Base-by-base conservation (phyloP, 2,888 invertebrate genomes). In the Eupithecia subumbrata region DNA sequence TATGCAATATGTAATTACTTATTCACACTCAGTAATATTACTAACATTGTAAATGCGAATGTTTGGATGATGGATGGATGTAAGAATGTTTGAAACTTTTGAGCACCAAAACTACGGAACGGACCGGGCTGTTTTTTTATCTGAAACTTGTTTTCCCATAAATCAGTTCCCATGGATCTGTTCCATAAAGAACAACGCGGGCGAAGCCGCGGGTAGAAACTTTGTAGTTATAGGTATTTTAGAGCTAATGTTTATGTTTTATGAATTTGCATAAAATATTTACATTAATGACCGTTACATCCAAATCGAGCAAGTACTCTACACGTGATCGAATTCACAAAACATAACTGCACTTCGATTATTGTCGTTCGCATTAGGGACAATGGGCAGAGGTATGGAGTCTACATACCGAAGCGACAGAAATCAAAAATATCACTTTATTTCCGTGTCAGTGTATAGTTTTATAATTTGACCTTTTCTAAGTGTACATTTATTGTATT, bases 271-370 rank as follows among this genome's bases (percentile, higher is more conserved):
- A 60, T 60, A 37, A 11, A 22, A 30, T 56, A 73, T 56, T 68
- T 25, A 48, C 63, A 37, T 74, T 67, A 22, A 12, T 25, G 18
- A 69, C 74, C 67, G 74, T 74, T 74, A 74, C 52, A 25, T 71
- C 71, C 67, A 71, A 60, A 74, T 56, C 25, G 48, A 69, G 73
- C 69, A 12, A 7, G 22, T 34, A 43, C 67, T 69, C 34, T 34
- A 43, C 43, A 68, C 74, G 71, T 71, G 74, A 71, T 56, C 67
- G 56, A 73, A 73, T 70, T 73, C 45, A 63, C 48, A 64, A 76
- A 56, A 60, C 37, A n/a, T 76, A 71, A 76, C 75, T 63, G 76
- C 60, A 48, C 60, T 73, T 76, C 43, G 69, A 45, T 64, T 67
- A 71, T 71, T 74, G 71, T 48, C n/a, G 16, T 66, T 43, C 72